These are phyloP conservation scores for Cygnus atratus DNA, from an alignment of 2,113 vertebrate species.

Conservation along the genomic window DNA sequence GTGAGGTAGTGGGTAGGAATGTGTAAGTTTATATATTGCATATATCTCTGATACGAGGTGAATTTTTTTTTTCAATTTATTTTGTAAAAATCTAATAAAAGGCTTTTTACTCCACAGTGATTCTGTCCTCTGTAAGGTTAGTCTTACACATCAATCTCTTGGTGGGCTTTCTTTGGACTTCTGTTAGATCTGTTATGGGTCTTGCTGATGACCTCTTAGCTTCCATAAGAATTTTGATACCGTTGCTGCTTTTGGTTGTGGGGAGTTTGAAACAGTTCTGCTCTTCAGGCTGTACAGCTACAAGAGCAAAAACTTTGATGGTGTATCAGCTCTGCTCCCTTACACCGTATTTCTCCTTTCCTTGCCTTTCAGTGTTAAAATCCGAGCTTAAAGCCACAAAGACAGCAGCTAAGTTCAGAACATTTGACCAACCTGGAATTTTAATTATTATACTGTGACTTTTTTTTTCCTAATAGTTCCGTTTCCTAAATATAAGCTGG, in stretches of 20 bases:
- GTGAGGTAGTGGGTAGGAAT: slow-evolving; percentile 29
- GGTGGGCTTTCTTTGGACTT: not conserved
- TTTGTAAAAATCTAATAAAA: slow-evolving; percentile 79
- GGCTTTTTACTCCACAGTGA: slow-evolving; percentile 41
- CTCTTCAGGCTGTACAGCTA: not conserved
- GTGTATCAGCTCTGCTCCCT: not conserved
- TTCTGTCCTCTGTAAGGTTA: slow-evolving; percentile 24
- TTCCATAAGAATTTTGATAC: not conserved
- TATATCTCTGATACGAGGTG: not conserved
- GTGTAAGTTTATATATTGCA: slow-evolving; percentile 48
- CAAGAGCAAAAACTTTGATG: not conserved
- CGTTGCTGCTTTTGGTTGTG: not conserved
- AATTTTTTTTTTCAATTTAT: slow-evolving; percentile 65
- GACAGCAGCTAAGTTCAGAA: not conserved
- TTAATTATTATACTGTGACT: not conserved
- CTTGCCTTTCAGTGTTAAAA: not conserved
- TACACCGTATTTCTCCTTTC: not conserved
- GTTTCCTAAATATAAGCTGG: not conserved
- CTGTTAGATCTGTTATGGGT: not conserved
- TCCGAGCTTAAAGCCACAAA: not conserved
- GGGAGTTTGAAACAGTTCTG: not conserved
- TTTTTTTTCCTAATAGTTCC: not conserved
- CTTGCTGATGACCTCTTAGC: too few relatives aligned
- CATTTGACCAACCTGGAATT: not conserved
- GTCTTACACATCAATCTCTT: not conserved